A percentile compares a stretch with the other conserved stretches of the same genome.
Conservation (phyloP, 2,113 vertebrate genomes). For the Embiotoca jacksoni region DNA sequence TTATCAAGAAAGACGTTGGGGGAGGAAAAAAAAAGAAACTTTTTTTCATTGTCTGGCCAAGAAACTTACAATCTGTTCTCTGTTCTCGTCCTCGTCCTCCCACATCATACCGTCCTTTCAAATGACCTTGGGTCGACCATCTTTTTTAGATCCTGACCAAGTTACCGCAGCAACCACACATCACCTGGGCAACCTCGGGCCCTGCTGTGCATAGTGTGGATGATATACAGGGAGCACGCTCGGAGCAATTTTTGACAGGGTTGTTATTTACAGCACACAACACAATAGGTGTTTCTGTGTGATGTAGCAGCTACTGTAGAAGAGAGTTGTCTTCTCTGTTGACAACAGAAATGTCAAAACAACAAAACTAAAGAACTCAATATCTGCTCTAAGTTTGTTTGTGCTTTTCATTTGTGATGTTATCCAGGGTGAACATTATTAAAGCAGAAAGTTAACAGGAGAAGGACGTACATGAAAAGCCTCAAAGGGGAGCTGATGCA, state of each 20-base stretch:
- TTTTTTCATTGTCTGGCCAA: not conserved
- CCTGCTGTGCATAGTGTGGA: constrained; percentile 3
- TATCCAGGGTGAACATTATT: not conserved
- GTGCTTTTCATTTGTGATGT: not conserved
- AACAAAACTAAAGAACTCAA: not conserved
- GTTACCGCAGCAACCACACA: constrained; percentile 58
- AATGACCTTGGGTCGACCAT: constrained; percentile 27
- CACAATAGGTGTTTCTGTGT: not conserved
- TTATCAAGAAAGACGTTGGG: not conserved
- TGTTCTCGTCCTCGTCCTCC: constrained; percentile 27
- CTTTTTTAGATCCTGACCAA: constrained; percentile 21
- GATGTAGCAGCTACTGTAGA: too few relatives aligned
- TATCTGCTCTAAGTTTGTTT: not conserved
- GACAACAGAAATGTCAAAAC: not conserved
- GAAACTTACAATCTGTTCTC: constrained; percentile 3
- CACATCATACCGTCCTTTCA: not conserved
- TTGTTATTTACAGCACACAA: constrained; percentile 7
- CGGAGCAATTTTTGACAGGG: not conserved
- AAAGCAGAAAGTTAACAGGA: not conserved
- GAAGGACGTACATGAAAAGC: not conserved
- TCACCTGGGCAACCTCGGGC: constrained; percentile 36
- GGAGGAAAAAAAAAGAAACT: not conserved
- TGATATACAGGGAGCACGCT: not conserved
- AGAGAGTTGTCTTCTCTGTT: not conserved
- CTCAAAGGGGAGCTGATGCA: too few relatives aligned